Percentiles rank a stretch among this genome's conserved stretches.
These are phyloP conservation scores for Phengaris arion DNA, from an alignment of 2,888 invertebrate genomes.

Conservation along the genomic window DNA sequence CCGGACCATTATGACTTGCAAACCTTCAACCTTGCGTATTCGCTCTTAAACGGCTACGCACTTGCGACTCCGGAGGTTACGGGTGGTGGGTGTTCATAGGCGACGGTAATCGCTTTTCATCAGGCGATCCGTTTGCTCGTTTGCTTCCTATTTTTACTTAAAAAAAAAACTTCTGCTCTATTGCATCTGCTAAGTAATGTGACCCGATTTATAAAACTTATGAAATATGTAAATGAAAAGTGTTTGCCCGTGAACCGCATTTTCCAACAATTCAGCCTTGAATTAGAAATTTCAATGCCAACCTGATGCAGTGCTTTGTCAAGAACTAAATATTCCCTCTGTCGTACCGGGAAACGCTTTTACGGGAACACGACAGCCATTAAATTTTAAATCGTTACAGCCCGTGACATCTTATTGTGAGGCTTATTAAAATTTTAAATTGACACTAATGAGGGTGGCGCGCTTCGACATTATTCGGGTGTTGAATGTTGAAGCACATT, in stretches of 20 bases:
- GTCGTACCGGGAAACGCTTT: background rate
- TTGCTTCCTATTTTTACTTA: too few species aligned
- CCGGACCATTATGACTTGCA: too few species aligned
- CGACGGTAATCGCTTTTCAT: too few species aligned
- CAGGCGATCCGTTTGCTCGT: too few species aligned
- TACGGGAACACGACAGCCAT: constrained; percentile 13
- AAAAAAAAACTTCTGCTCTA: background rate
- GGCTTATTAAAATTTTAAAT: constrained; percentile 18
- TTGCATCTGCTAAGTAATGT: background rate
- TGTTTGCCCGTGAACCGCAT: background rate
- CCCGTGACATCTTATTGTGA: constrained; percentile 12
- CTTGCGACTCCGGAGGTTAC: too few species aligned
- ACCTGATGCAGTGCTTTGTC: background rate
- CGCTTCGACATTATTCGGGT: background rate
- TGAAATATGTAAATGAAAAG: constrained; percentile 11
- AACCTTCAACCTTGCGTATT: too few species aligned
- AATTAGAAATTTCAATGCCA: constrained; percentile 12
- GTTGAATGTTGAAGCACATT: background rate
- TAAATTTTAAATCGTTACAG: constrained; percentile 19
- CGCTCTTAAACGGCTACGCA: too few species aligned
- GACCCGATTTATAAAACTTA: background rate
- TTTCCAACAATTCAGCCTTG: background rate
- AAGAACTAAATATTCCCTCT: constrained; percentile 27
- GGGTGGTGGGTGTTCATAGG: too few species aligned
- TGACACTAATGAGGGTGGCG: background rate